Evolutionary conservation across 2,113 vertebrate genomes (phyloP), one percentile per base, ranked within the genome.

Genomic region (Nerophis ophidion): DNA sequence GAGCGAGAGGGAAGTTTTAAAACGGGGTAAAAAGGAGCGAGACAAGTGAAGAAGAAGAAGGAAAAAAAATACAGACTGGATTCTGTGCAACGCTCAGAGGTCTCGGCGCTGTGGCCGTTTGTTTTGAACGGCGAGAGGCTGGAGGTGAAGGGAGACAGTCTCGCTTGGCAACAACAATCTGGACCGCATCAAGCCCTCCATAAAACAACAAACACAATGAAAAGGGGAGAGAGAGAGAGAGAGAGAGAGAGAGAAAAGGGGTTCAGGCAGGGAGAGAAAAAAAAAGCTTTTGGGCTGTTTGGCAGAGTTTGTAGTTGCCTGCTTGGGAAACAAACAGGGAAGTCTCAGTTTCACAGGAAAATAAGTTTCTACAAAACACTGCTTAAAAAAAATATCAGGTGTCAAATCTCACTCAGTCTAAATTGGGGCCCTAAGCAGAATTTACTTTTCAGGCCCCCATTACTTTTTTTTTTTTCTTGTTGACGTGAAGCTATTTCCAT

Each of bases 101-200:
- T 75, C 69, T 74, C 66, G 6, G 10, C 26, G 73, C 70, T 10
- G 66, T 14, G 53, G 60, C 38, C 63, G 83, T 85, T 86, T 86
- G 84, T 84, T 86, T 86, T 84, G 79, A 83, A 85, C 81, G 68
- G 67, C 48, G n/a, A 75, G 72, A 58, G 68, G 72, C 75, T 78
- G 75, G 73, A 83, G 84, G 84, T 84, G 81, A 82, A 75, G 71
- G 74, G 78, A 78, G 79, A 84, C 81, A 48, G 83, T 88, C 82
- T 71, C 82, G 70, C 64, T 48, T 84, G 79, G 86, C 84, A 88
- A 81, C 84, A 61, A 81, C 65, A 76, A 81, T 82, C 81, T 83
- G 81, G 86, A 82, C 77, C 50, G 63, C 79, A 70, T 85, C 83
- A 75, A 81, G 72, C 68, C 70, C 68, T 71, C 65, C 60, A 77